Evolutionary conservation across 1,140 invertebrate species (phyloP), one percentile per base, ranked within the genome.

Genomic region (Leptinotarsa lineolata): DNA sequence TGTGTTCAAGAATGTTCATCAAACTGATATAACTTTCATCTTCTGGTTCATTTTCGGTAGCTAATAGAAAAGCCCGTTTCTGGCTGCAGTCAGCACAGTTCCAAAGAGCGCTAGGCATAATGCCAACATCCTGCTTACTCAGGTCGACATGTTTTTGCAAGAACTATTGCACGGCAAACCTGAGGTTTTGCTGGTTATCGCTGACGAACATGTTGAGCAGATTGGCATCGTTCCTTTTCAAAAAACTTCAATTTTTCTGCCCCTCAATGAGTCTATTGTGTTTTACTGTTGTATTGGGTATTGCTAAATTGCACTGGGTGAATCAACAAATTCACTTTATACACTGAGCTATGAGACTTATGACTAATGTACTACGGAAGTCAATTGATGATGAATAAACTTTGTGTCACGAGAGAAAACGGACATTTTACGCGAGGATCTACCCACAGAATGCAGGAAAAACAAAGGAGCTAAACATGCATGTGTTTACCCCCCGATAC

Each of bases 281-380:
- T 63, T 63, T 63, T 63, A 63, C 60, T 63, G 60, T 18, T 63
- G 2, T 22, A 63, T 63, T 15, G 20, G 60, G 60, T 21, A 63
- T 63, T 18, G 6, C 18, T 63, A 54, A 54, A 54, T 54, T 13
- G 48, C 48, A 54, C 48, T 54, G 15, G 12, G 13, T n/a, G 12
- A n/a, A 54, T 54, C 2, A n/a, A 54, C 48, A 54, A n/a, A n/a
- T 54, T 54, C 5, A 54, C 48, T 16, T 54, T 54, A 16, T 54
- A 54, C n/a, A 54, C 2, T 13, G n/a, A n/a, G 12, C 0, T 16
- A 2, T 54, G 5, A 54, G 48, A n/a, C 48, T 54, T 8, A 54
- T 54, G 15, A 54, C 46, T 15, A n/a, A 54, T 54, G n/a, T n/a
- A n/a, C n/a, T n/a, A n/a, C n/a, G n/a, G n/a, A n/a, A n/a, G n/a